These are phyloP conservation scores for Betta splendens DNA, from an alignment of 2,797 vertebrate genomes.

Conservation along the genomic window DNA sequence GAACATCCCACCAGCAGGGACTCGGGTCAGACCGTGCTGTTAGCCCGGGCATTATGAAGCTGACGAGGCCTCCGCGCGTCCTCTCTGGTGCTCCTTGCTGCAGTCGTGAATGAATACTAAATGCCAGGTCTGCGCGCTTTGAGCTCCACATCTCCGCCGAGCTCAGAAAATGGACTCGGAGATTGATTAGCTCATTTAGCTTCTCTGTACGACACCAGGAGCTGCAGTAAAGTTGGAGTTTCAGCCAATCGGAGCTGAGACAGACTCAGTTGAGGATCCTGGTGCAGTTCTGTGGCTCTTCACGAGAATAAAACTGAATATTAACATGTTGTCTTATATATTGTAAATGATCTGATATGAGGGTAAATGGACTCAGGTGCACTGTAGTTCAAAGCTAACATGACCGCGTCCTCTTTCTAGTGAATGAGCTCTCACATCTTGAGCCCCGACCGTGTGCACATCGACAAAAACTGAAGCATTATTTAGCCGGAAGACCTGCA, in stretches of 20 bases:
- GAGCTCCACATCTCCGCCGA: conserved; percentile 32
- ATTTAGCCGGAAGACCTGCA: conserved; percentile 24
- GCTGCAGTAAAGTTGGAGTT: conserved; percentile 8
- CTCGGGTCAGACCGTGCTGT: conserved; percentile 28
- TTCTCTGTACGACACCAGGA: not conserved
- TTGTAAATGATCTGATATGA: conserved; percentile 3
- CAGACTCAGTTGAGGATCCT: not conserved
- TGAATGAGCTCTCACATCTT: conserved; percentile 10
- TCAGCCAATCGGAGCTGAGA: conserved; percentile 4
- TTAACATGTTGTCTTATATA: conserved; percentile 9
- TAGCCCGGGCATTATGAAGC: conserved; percentile 18
- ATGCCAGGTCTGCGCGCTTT: conserved; percentile 17
- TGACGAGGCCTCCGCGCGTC: conserved; percentile 4
- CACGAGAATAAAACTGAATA: conserved; percentile 14
- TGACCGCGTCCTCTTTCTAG: too few relatives aligned
- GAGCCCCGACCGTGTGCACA: conserved; percentile 3
- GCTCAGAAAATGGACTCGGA: conserved; percentile 16
- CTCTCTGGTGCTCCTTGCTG: conserved; percentile 48
- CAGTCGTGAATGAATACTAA: conserved; percentile 27
- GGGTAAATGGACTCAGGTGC: not conserved
- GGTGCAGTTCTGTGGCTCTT: conserved; percentile 2
- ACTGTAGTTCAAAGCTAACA: too few relatives aligned
- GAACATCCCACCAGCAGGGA: conserved; percentile 40
- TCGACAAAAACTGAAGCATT: conserved; percentile 22
- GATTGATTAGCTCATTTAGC: conserved; percentile 30